These are phyloP conservation scores for Cataglyphis livida DNA, from an alignment of 2,888 invertebrate species.

Conservation along the genomic window DNA sequence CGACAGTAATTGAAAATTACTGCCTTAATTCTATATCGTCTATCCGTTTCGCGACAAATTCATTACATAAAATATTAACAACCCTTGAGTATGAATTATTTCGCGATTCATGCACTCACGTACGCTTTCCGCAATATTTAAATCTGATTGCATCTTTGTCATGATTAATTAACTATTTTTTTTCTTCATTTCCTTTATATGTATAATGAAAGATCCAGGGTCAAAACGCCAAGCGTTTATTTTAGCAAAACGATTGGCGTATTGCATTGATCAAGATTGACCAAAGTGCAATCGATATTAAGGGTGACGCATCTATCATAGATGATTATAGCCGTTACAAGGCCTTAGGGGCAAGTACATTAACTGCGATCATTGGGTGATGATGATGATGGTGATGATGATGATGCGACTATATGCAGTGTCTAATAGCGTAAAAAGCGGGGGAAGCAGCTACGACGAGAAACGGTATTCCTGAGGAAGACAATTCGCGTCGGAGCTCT, in stretches of 20 bases:
- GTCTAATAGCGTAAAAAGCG: not conserved
- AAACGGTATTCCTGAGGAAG: constrained; percentile 80
- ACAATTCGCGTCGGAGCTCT: constrained; percentile 77
- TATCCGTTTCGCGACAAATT: not conserved
- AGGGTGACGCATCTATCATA: not conserved
- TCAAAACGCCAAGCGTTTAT: constrained; percentile 2
- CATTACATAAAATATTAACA: not conserved
- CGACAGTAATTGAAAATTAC: not conserved
- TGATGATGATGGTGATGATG: not conserved
- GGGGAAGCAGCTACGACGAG: constrained; percentile 75
- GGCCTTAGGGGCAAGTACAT: not conserved
- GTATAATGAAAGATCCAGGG: not conserved
- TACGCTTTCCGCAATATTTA: not conserved
- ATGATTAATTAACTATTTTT: constrained; percentile 7
- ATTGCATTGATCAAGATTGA: constrained; percentile 5
- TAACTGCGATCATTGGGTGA: not conserved
- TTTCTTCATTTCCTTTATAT: not conserved
- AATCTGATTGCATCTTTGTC: not conserved
- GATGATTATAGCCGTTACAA: constrained; percentile 1
- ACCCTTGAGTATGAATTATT: not conserved
- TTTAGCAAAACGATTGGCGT: not conserved
- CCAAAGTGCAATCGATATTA: not conserved
- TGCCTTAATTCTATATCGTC: not conserved
- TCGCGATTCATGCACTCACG: not conserved
- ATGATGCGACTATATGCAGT: not conserved